Conservation (phyloP, 2,797 vertebrate genomes). For the Pteropus rufus region DNA sequence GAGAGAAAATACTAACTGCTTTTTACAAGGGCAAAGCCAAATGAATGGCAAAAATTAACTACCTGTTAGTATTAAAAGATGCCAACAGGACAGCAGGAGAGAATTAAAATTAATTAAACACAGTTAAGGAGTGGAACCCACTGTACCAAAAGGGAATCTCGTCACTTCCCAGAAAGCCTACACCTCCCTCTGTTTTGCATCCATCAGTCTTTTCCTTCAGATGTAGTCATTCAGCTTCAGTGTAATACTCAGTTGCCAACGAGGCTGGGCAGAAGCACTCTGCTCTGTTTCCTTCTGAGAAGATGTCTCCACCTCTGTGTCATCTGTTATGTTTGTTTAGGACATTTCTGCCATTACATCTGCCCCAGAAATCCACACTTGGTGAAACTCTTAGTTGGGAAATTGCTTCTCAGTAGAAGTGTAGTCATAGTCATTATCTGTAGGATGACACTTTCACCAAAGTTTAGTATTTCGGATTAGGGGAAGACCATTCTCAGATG, state of each 20-base stretch:
- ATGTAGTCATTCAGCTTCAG: background rate
- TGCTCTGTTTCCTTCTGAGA: background rate
- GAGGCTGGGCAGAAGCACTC: background rate
- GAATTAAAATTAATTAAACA: constrained; percentile 29
- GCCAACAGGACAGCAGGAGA: constrained; percentile 23
- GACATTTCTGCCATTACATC: background rate
- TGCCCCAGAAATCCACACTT: background rate
- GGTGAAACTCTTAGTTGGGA: background rate
- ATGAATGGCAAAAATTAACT: background rate
- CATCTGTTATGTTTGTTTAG: background rate
- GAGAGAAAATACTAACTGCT: background rate
- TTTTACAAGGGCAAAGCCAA: background rate
- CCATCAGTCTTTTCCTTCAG: background rate
- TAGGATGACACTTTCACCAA: background rate
- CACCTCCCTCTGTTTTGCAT: background rate
- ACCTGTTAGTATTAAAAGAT: constrained; percentile 9
- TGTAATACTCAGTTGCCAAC: background rate
- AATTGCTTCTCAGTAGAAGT: background rate
- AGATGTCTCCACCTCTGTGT: background rate
- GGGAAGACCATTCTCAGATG: background rate
- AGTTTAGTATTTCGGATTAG: background rate
- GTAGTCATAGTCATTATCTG: background rate
- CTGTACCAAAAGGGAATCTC: background rate
- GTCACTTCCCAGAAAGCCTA: background rate
- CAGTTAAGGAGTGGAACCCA: background rate